Evolutionary conservation across 1,140 invertebrate genomes (phyloP).

Genomic region (Cheumatopsyche charites): DNA sequence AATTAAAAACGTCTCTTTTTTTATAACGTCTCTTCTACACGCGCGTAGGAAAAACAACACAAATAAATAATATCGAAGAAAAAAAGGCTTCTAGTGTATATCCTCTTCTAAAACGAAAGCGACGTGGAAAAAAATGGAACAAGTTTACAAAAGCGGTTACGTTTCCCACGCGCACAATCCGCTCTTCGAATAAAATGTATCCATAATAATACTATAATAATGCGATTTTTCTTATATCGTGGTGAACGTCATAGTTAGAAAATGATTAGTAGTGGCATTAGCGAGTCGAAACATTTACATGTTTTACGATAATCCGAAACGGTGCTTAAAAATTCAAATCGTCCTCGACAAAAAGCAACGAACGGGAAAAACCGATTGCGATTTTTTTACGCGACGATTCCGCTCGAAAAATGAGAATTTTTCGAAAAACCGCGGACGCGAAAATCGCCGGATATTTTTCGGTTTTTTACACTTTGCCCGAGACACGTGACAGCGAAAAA

Average conservation of each 20-base stretch:
- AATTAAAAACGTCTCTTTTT: constrained; percentile 18
- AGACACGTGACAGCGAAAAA: constrained; percentile 1
- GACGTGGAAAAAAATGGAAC: neutral
- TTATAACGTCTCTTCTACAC: neutral
- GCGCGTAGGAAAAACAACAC: no score
- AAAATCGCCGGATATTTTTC: neutral
- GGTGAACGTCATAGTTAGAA: no score
- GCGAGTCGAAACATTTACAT: no score
- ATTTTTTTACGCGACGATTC: no score
- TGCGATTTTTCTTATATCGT: no score
- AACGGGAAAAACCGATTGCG: no score
- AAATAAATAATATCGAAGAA: no score
- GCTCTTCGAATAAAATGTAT: neutral
- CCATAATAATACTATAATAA: neutral
- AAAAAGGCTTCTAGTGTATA: neutral
- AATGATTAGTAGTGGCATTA: no score
- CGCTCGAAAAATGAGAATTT: neutral
- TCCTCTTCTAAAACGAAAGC: neutral
- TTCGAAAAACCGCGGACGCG: neutral
- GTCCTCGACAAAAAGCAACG: no score
- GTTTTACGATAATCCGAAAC: no score
- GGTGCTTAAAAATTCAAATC: no score
- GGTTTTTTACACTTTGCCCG: no score
- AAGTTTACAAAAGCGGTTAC: constrained; percentile 11
- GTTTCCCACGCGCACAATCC: constrained; percentile 2